Evolutionary conservation across 2,888 invertebrate species (phyloP).

Genomic region (Crepidodera aurea): DNA sequence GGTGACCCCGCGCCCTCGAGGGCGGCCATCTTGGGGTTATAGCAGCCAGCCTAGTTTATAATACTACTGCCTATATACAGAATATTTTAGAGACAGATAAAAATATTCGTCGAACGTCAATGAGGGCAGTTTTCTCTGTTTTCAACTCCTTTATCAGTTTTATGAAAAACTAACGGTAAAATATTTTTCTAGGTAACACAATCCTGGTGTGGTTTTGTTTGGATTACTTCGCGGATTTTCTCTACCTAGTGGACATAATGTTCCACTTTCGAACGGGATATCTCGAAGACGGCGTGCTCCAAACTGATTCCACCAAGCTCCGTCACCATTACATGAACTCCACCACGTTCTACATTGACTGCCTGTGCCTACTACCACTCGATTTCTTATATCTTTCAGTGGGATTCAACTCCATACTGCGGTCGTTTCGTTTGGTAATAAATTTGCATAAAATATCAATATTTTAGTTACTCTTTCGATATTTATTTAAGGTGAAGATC

Average conservation of each 20-base stretch:
- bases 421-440: constrained; percentile 82
- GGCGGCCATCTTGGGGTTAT: too few species aligned
- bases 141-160: too few species aligned
- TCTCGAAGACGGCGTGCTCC: constrained; percentile 96
- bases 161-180: constrained; percentile 91
- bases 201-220: constrained; percentile 95
- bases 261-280: constrained; percentile 98
- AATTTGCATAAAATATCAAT: not conserved
- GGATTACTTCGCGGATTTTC: constrained; percentile 96
- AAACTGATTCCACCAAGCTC: constrained; percentile 92
- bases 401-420: constrained; percentile 92
- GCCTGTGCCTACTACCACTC: constrained; percentile 94
- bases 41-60: too few species aligned
- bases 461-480: not conserved
- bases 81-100: too few species aligned
- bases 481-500: constrained; percentile 42
- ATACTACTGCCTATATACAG: too few species aligned
- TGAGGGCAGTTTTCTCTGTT: too few species aligned
- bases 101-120: too few species aligned
- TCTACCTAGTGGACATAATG: constrained; percentile 94
- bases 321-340: constrained; percentile 98
- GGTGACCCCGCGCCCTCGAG: too few species aligned
- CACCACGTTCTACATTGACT: constrained; percentile 95
- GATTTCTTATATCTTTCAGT: constrained; percentile 98
- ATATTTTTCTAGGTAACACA: constrained; percentile 72